These are phyloP conservation scores for Bombus waltoni DNA, from an alignment of 1,140 invertebrate species.

Conservation along the genomic window DNA sequence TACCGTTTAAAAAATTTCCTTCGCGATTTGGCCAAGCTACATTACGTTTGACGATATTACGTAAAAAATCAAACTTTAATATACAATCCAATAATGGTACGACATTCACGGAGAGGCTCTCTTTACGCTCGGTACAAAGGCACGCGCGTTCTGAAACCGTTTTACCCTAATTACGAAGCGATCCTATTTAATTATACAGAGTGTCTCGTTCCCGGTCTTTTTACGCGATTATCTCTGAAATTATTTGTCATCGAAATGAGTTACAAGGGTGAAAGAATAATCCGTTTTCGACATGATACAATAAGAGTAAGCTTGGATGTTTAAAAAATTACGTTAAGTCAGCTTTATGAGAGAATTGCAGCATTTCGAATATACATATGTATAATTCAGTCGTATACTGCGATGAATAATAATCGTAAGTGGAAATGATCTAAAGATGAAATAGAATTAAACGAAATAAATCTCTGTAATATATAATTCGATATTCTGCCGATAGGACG, in stretches of 20 bases:
- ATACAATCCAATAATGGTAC: background rate
- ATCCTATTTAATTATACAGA: constrained; percentile 57
- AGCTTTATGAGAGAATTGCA: too few species aligned
- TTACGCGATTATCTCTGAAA: constrained; percentile 34
- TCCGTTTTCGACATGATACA: background rate
- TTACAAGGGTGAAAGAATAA: background rate
- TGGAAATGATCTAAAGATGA: too few species aligned
- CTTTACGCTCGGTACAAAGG: constrained; percentile 23
- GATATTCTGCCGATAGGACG: too few species aligned
- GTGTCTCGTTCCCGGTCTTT: background rate
- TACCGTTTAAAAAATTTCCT: background rate
- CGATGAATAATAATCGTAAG: too few species aligned
- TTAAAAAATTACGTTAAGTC: background rate
- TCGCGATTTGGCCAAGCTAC: background rate
- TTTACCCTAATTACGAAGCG: constrained; percentile 61
- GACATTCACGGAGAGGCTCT: background rate
- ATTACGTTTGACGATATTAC: background rate
- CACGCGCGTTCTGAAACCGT: constrained; percentile 40
- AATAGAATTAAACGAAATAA: too few species aligned
- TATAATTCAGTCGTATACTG: too few species aligned
- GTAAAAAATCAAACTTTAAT: constrained; percentile 11
- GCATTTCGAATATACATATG: too few species aligned
- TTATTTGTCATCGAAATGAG: constrained; percentile 34
- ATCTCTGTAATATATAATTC: too few species aligned
- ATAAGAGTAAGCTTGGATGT: background rate